Base-by-base conservation (phyloP, 2,797 vertebrate genomes). In the Spinus pinus region DNA sequence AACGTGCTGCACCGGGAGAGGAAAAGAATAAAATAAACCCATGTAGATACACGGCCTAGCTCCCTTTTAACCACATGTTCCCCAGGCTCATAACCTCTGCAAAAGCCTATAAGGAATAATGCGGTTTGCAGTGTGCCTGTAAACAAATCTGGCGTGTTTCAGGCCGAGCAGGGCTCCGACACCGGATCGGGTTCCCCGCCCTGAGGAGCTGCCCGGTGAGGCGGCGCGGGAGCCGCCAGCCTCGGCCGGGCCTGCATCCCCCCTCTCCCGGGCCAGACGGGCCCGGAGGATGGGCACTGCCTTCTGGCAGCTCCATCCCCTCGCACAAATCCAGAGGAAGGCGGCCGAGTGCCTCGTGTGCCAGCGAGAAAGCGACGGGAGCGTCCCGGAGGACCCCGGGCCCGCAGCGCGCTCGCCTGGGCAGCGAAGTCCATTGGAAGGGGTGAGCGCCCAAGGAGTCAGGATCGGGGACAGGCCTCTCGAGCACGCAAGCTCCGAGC, bases 261-360 rank as follows among this genome's bases (percentile, higher is more conserved):
- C 6, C 4, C 12, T 14, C 12, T 20, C 25, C 12, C 8, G 25
- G 8, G 57, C 25, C 57, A 10, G 12, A 12, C 6, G 12, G 57
- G 35, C 25, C 57, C 27, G 5, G 18, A 28, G 58, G 2, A 22
- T 0, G 15, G 21, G 3, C 39, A 3, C 46, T 2, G 37, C 37
- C 6, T 4, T 3, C 22, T 0, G 3, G 22, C 1, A 2, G 51
- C 42, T 3, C 0, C 12, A 41, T 41, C 16, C 41, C 41, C 41
- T 41, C 41, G 21, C 24, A 0, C 54, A 18, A 6, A 21, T 21
- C 6, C 37, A 4, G 37, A 10, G 12, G 1, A 10, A 12, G 1
- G 2, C n/a, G 7, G 44, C 31, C 7, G 9, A 0, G 0, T 2
- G 20, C 14, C 37, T 28, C 2, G 0, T 14, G 4, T 1, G 51